These are phyloP conservation scores for Crypturellus tataupa DNA, from an alignment of 2,797 vertebrate species.

Conservation along the genomic window DNA sequence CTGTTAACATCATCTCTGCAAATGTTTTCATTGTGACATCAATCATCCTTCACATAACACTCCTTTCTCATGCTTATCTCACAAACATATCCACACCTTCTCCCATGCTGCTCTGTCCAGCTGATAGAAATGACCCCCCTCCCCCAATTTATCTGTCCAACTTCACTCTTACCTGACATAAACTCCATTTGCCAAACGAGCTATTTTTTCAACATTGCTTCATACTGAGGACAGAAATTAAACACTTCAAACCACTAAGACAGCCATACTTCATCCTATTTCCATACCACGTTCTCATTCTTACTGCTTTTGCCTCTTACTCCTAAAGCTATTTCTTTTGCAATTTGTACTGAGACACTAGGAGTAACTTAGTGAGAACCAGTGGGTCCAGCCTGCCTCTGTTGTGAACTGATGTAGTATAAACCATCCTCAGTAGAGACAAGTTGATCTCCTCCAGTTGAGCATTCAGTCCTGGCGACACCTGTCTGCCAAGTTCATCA, in stretches of 20 bases:
- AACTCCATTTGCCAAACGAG: not conserved
- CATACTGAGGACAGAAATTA: not conserved
- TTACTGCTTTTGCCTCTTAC: not conserved
- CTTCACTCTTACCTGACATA: not conserved
- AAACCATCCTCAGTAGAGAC: not conserved
- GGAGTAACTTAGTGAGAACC: not conserved
- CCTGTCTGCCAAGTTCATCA: not conserved
- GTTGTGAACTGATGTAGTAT: not conserved
- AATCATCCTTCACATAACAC: slow-evolving; percentile 32
- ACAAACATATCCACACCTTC: slow-evolving; percentile 25
- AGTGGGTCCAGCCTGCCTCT: not conserved
- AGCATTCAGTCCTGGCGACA: not conserved
- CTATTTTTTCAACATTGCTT: not conserved
- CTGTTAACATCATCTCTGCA: slow-evolving; percentile 55
- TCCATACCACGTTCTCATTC: not conserved
- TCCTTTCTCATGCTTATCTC: slow-evolving; percentile 48
- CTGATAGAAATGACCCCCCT: not conserved
- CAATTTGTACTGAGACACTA: not conserved
- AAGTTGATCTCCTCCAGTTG: not conserved
- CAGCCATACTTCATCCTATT: not conserved
- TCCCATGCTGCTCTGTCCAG: slow-evolving; percentile 7
- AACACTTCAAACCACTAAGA: not conserved
- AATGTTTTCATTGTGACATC: slow-evolving; percentile 59
- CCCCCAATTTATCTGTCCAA: not conserved
- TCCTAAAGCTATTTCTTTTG: not conserved